Evolutionary conservation across 2,113 vertebrate species (phyloP).

Genomic region (Polypterus senegalus): DNA sequence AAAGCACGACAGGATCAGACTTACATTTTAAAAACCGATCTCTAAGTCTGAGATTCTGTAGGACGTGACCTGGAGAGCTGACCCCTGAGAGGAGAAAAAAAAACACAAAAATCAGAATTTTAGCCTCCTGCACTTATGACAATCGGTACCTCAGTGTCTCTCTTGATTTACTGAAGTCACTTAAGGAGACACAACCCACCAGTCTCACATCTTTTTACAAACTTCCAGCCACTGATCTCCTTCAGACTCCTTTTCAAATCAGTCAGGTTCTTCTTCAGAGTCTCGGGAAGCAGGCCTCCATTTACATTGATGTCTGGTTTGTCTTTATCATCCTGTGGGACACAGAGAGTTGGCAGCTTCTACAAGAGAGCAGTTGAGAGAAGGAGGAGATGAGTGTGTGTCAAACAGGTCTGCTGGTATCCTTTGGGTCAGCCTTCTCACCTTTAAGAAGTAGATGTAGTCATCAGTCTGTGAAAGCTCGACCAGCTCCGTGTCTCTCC

Average conservation of each 20-base stretch:
- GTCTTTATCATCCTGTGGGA: constrained; percentile 35
- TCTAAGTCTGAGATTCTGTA: too few species aligned
- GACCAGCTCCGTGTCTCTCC: constrained; percentile 47
- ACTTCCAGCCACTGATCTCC: constrained; percentile 24
- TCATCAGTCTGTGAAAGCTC: constrained; percentile 32
- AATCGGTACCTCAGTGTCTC: too few species aligned
- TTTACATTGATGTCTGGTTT: constrained; percentile 47
- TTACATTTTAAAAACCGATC: too few species aligned
- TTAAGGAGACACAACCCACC: too few species aligned
- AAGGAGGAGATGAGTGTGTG: neutral
- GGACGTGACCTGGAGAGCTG: too few species aligned
- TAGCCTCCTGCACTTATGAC: too few species aligned
- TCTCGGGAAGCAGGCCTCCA: constrained; percentile 47
- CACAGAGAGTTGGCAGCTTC: constrained; percentile 27
- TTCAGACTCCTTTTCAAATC: constrained; percentile 42
- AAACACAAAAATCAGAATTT: too few species aligned
- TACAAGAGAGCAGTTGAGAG: constrained; percentile 12
- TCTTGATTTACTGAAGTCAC: too few species aligned
- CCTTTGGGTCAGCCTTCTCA: constrained; percentile 8
- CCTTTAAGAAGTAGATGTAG: constrained; percentile 51
- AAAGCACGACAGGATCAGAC: too few species aligned
- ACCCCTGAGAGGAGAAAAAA: too few species aligned
- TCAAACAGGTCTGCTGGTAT: neutral
- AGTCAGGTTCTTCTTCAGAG: constrained; percentile 44
- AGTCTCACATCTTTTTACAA: too few species aligned